phyloP scores from a whole-genome alignment of 2,888 invertebrate genomes.

The Malachius bipustulatus region DNA sequence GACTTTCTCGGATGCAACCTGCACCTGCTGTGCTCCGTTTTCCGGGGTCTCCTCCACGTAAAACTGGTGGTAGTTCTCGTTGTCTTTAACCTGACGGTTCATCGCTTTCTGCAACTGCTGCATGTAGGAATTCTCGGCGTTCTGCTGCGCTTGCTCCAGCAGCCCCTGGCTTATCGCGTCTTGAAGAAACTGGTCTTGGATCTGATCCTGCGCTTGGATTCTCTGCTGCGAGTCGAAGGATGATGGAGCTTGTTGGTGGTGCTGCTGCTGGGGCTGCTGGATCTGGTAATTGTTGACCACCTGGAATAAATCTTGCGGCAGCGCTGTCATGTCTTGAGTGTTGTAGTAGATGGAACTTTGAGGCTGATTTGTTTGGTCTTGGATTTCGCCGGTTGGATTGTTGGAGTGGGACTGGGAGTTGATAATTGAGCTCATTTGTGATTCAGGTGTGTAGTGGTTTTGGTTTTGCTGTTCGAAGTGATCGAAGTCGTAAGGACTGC shows the following conservation, averaged over 20 bases:
- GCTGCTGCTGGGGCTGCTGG: constrained; percentile 37
- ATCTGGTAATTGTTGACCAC: constrained; percentile 39
- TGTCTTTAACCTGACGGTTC: no score
- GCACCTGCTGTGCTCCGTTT: no score
- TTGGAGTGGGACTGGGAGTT: constrained; percentile 25
- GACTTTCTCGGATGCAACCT: constrained; percentile 31
- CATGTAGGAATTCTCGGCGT: no score
- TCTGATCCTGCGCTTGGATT: constrained; percentile 28
- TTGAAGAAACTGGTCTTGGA: no score
- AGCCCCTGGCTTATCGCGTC: constrained; percentile 34
- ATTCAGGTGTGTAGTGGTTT: no score
- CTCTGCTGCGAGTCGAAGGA: constrained; percentile 20
- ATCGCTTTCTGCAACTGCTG: no score
- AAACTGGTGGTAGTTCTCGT: no score
- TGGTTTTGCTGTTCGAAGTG: constrained; percentile 32
- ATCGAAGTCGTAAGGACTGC: no score
- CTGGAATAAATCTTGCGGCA: constrained; percentile 23
- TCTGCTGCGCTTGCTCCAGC: no score
- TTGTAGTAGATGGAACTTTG: constrained; percentile 25
- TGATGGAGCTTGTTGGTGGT: constrained; percentile 27
- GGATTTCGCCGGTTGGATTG: constrained; percentile 44
- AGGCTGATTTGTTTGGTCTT: no score
- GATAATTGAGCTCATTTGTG: constrained; percentile 20
- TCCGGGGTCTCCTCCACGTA: no score
- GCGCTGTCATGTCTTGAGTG: constrained; percentile 15